Percentiles rank a stretch among this genome's conserved stretches.
Evolutionary conservation across 2,797 vertebrate genomes (phyloP).

Genomic region (Squalus acanthias): DNA sequence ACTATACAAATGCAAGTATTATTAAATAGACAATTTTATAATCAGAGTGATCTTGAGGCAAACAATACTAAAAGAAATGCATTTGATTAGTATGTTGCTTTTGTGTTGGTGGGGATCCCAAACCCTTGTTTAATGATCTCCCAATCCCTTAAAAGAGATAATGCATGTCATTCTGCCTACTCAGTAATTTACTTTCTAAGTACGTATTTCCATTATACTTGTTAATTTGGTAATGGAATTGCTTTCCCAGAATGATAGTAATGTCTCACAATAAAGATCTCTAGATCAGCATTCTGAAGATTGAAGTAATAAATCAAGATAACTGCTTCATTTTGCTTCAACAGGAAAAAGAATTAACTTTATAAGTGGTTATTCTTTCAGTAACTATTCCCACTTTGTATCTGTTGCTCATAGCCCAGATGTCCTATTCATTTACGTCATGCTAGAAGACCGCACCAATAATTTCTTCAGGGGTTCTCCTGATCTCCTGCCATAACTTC

Average conservation of each 20-base stretch:
- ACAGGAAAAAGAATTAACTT: neutral
- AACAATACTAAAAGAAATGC: neutral
- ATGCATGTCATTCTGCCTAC: neutral
- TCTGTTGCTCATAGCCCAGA: neutral
- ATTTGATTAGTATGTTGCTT: no score
- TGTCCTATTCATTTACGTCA: neutral
- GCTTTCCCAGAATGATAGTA: neutral
- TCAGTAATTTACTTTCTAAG: neutral
- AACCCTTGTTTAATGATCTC: neutral
- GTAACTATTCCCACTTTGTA: neutral
- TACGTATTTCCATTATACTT: neutral
- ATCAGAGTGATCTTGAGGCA: neutral
- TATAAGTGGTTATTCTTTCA: neutral
- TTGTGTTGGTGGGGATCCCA: neutral
- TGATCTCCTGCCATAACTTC: neutral
- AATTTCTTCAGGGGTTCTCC: neutral
- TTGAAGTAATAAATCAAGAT: neutral
- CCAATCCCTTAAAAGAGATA: neutral
- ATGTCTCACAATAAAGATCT: neutral
- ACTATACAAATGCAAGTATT: neutral
- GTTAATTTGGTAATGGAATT: neutral
- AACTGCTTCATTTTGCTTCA: neutral
- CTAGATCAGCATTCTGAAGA: neutral
- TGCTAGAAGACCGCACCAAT: neutral
- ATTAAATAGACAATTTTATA: neutral